Evolutionary conservation across 2,797 vertebrate genomes (phyloP).

Genomic region (Notolepis coatsorum): DNA sequence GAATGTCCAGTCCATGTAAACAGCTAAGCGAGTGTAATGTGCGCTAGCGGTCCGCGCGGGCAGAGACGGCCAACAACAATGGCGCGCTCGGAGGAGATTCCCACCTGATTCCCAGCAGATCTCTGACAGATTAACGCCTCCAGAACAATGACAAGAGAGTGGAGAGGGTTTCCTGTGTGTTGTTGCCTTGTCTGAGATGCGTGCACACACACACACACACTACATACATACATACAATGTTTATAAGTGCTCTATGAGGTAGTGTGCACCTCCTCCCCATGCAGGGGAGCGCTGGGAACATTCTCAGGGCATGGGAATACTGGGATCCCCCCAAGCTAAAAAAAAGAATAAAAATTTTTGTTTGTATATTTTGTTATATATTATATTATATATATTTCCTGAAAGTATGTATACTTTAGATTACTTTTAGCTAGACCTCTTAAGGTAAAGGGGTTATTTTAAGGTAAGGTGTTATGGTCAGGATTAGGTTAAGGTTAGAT

Average conservation of each 20-base stretch:
- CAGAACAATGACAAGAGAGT: conserved; percentile 79
- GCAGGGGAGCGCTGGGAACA: conserved; percentile 56
- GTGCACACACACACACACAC: conserved; percentile 63
- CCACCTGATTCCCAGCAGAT: conserved; percentile 78
- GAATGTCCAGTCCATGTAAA: no score
- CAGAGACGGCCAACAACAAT: conserved; percentile 54
- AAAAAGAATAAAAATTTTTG: no score
- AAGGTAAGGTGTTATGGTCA: no score
- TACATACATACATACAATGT: no score
- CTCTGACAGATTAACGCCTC: conserved; percentile 76
- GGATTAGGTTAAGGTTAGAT: no score
- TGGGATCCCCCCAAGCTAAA: conserved; percentile 69
- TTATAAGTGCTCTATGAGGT: no score
- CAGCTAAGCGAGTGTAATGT: no score
- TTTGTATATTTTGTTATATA: no score
- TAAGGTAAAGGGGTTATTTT: no score
- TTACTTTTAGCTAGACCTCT: no score
- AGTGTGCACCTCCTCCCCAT: conserved; percentile 56
- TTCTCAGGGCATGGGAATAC: conserved; percentile 51
- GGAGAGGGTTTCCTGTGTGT: conserved; percentile 74
- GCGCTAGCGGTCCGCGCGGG: conserved; percentile 31
- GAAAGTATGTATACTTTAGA: no score
- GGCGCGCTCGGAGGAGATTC: conserved; percentile 63
- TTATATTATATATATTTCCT: no score
- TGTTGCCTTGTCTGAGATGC: conserved; percentile 56